phyloP scores from a whole-genome alignment of 2,888 invertebrate species.

The Augochlorella aurata region DNA sequence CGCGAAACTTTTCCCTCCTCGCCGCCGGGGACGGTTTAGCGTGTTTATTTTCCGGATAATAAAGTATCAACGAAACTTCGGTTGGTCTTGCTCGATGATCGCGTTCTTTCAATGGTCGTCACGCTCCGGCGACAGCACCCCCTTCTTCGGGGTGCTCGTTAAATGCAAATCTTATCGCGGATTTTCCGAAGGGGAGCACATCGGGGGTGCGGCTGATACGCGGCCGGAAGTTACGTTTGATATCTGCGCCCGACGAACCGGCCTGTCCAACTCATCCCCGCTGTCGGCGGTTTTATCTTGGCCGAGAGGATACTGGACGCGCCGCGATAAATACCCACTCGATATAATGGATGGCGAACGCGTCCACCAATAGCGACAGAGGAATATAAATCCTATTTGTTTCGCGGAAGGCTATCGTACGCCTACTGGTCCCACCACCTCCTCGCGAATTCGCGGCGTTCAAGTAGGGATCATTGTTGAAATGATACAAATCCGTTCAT shows the following conservation, averaged over 20 bases:
- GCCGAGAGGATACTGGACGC: slow-evolving; percentile 56
- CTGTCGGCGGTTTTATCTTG: slow-evolving; percentile 63
- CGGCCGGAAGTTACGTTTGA: slow-evolving; percentile 65
- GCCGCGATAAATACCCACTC: slow-evolving; percentile 67
- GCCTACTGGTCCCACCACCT: slow-evolving; percentile 5
- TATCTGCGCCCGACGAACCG: slow-evolving; percentile 57
- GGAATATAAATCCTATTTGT: slow-evolving; percentile 65
- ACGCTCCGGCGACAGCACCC: slow-evolving; percentile 38
- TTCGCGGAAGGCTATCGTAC: slow-evolving; percentile 32
- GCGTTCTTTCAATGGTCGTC: slow-evolving; percentile 28
- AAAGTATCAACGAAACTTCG: not conserved
- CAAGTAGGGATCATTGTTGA: slow-evolving; percentile 63
- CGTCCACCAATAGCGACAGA: slow-evolving; percentile 46
- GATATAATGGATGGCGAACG: slow-evolving; percentile 64
- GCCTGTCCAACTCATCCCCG: slow-evolving; percentile 44
- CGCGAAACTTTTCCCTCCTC: not conserved
- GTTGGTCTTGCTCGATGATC: slow-evolving; percentile 22
- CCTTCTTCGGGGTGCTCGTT: slow-evolving; percentile 35
- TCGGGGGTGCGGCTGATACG: slow-evolving; percentile 41
- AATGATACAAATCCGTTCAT: slow-evolving; percentile 27
- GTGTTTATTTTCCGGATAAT: not conserved
- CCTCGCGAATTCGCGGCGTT: slow-evolving; percentile 51
- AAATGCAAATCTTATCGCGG: slow-evolving; percentile 65
- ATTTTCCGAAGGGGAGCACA: slow-evolving; percentile 49
- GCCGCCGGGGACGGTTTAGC: not conserved